Evolutionary conservation across 1,140 invertebrate genomes (phyloP).

Genomic region (Maconellicoccus hirsutus): DNA sequence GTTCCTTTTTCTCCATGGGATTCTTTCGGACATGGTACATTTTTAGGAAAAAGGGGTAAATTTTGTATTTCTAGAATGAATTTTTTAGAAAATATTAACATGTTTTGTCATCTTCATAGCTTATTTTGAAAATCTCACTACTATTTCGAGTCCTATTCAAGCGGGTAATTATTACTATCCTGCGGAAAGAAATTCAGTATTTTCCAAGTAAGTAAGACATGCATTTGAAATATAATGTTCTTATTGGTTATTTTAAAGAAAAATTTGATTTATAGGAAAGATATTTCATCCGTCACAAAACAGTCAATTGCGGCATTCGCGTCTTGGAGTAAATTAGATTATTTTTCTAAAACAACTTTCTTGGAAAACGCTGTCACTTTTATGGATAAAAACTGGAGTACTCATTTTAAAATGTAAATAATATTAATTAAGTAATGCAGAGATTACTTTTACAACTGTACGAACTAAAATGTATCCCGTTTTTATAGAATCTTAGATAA

Average conservation of each 20-base stretch:
- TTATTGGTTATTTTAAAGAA: not conserved
- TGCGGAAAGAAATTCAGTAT: not conserved
- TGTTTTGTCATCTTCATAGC: too few relatives aligned
- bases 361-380: not conserved
- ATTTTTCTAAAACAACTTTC: not conserved
- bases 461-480: too few relatives aligned
- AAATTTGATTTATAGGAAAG: not conserved
- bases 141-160: too few relatives aligned
- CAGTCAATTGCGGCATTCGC: not conserved
- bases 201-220: constrained; percentile 10
- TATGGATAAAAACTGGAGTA: not conserved
- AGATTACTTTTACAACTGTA: too few relatives aligned
- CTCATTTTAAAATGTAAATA: not conserved
- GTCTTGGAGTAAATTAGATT: not conserved
- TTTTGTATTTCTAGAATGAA: too few relatives aligned
- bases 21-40: constrained; percentile 9
- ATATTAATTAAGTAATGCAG: too few relatives aligned
- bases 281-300: not conserved
- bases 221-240: not conserved
- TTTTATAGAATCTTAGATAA: not conserved
- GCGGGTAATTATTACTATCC: not conserved
- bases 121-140: too few relatives aligned
- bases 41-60: not conserved
- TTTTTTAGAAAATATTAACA: too few relatives aligned
- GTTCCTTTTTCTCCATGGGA: not conserved